Evolutionary conservation across 2,888 invertebrate genomes (phyloP).

Genomic region (Hydraecia micacea): DNA sequence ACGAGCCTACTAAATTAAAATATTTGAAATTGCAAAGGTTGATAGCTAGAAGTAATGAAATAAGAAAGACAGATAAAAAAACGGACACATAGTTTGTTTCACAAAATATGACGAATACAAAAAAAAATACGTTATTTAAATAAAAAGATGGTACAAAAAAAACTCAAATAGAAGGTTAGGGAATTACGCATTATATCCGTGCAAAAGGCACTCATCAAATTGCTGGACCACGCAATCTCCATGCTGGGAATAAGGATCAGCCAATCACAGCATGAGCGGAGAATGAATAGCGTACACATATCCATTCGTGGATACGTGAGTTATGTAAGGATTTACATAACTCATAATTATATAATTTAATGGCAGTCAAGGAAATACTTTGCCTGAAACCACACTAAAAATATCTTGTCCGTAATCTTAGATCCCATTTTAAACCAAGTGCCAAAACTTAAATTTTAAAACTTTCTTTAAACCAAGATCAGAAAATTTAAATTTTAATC

Average conservation of each 20-base stretch:
- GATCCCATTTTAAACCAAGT: constrained; percentile 26
- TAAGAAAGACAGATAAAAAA: neutral
- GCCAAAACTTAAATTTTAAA: constrained; percentile 25
- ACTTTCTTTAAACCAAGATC: constrained; percentile 27
- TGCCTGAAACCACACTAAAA: neutral
- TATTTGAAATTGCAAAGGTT: neutral
- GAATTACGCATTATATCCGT: neutral
- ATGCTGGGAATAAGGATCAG: neutral
- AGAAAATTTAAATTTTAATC: constrained; percentile 51
- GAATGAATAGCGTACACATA: neutral
- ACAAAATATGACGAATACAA: neutral
- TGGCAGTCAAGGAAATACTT: neutral
- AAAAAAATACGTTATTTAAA: neutral
- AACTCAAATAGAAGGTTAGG: neutral
- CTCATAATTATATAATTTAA: neutral
- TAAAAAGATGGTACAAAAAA: too few species aligned
- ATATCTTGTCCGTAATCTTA: neutral
- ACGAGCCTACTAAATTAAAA: neutral
- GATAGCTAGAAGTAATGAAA: neutral
- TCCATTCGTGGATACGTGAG: too few species aligned
- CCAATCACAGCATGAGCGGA: neutral
- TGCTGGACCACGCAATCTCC: neutral
- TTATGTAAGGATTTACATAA: too few species aligned
- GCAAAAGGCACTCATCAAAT: neutral
- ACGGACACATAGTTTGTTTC: neutral